Percentiles rank a stretch among this genome's conserved stretches.
These are phyloP conservation scores for Solea senegalensis DNA, from an alignment of 2,113 vertebrate species.

Conservation along the genomic window DNA sequence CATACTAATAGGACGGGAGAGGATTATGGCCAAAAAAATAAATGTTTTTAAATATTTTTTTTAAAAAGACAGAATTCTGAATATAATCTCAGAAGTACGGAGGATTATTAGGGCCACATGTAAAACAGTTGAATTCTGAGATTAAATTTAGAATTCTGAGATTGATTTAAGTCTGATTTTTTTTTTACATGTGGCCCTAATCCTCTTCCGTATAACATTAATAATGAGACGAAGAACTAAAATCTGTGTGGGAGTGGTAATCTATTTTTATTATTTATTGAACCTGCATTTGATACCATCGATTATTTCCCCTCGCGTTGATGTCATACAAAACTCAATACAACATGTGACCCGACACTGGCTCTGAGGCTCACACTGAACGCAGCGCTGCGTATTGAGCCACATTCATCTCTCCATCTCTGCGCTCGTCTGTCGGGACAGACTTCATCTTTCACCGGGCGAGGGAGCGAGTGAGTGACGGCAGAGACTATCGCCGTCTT, in stretches of 20 bases:
- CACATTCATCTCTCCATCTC: background rate
- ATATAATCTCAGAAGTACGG: no score
- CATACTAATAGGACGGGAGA: no score
- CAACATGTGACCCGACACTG: background rate
- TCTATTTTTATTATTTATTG: background rate
- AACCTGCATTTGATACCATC: background rate
- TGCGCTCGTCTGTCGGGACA: slow-evolving; percentile 4
- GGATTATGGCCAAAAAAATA: no score
- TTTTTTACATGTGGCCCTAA: no score
- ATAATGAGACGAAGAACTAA: background rate
- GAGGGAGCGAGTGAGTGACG: slow-evolving; percentile 11
- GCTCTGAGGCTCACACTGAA: background rate
- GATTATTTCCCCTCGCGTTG: background rate
- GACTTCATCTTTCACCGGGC: slow-evolving; percentile 20
- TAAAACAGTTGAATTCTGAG: no score
- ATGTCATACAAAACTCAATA: background rate
- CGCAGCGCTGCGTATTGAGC: slow-evolving; percentile 4
- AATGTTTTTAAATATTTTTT: no score
- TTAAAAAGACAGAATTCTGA: no score
- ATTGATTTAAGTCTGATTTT: no score
- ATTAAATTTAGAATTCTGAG: no score
- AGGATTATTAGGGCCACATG: no score
- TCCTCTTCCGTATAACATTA: no score
- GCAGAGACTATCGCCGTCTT: slow-evolving; percentile 8
- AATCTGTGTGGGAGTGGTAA: background rate